A percentile compares a stretch with the other conserved stretches of the same genome.
phyloP scores from a whole-genome alignment of 2,113 vertebrate genomes.

The Chionodraco myersi region DNA sequence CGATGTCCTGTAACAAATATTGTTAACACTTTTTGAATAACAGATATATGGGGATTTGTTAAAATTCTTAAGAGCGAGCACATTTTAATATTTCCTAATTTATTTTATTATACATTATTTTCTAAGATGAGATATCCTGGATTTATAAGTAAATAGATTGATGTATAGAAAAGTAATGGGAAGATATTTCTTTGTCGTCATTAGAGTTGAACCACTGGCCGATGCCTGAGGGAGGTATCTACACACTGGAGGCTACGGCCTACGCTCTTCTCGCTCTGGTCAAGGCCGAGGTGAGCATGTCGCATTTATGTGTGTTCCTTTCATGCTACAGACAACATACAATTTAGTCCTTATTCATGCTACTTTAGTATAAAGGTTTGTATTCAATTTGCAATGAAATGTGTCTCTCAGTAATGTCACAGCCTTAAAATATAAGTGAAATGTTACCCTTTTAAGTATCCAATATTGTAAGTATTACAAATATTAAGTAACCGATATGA shows the following conservation, averaged over 20 bases:
- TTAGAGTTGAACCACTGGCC: conserved; percentile 83
- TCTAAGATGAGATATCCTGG: background rate
- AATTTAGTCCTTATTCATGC: no score
- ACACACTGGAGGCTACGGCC: conserved; percentile 89
- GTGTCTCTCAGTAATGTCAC: no score
- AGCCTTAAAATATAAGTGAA: no score
- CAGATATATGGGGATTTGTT: background rate
- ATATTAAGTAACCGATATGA: background rate
- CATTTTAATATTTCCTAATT: no score
- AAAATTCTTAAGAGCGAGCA: no score
- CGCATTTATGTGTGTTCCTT: background rate
- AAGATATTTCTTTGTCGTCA: conserved; percentile 1
- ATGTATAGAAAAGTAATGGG: background rate
- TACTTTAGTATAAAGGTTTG: no score
- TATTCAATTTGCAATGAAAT: no score
- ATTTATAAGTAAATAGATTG: background rate
- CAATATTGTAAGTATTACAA: no score
- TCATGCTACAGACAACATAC: background rate
- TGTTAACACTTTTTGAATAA: background rate
- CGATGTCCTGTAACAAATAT: background rate
- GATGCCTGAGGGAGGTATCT: conserved; percentile 68
- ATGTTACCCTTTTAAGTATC: no score
- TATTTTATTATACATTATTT: background rate
- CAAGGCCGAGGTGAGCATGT: conserved; percentile 56
- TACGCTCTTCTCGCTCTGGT: conserved; percentile 90